phyloP scores from a whole-genome alignment of 2,797 vertebrate species.

The Cephalopachus bancanus region DNA sequence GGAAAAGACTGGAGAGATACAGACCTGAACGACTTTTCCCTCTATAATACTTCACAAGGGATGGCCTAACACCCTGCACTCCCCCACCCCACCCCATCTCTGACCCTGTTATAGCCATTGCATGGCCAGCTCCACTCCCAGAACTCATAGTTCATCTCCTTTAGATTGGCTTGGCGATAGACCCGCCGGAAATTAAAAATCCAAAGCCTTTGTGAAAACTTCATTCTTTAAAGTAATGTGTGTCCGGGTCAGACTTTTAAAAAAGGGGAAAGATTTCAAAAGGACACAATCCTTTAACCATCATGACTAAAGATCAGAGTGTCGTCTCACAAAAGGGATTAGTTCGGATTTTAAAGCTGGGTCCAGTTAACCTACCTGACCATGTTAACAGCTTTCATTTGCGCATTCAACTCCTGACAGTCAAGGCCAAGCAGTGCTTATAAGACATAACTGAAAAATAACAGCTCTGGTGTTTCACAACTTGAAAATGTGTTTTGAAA shows the following conservation, averaged over 20 bases:
- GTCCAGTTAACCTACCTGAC: conserved; percentile 57
- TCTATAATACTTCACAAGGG: not conserved
- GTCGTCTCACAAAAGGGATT: not conserved
- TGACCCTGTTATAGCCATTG: too few species aligned
- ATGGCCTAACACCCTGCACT: too few species aligned
- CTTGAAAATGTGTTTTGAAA: not conserved
- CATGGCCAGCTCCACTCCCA: not conserved
- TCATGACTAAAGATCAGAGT: not conserved
- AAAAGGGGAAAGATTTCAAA: conserved; percentile 41
- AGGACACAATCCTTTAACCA: conserved; percentile 43
- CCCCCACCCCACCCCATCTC: not conserved
- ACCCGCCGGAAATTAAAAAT: not conserved
- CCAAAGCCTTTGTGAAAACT: not conserved
- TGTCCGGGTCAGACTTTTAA: not conserved
- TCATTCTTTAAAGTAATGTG: conserved; percentile 48
- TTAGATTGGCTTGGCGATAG: not conserved
- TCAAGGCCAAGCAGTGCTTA: not conserved
- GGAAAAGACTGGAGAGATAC: conserved; percentile 25
- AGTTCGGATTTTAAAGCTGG: not conserved
- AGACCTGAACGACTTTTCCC: not conserved
- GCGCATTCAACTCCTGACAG: not conserved
- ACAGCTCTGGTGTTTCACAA: not conserved
- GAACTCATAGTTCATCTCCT: not conserved
- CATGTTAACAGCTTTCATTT: conserved; percentile 42
- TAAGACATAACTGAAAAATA: not conserved